Base-by-base conservation (phyloP, 2,797 vertebrate genomes). In the Karalla daura region DNA sequence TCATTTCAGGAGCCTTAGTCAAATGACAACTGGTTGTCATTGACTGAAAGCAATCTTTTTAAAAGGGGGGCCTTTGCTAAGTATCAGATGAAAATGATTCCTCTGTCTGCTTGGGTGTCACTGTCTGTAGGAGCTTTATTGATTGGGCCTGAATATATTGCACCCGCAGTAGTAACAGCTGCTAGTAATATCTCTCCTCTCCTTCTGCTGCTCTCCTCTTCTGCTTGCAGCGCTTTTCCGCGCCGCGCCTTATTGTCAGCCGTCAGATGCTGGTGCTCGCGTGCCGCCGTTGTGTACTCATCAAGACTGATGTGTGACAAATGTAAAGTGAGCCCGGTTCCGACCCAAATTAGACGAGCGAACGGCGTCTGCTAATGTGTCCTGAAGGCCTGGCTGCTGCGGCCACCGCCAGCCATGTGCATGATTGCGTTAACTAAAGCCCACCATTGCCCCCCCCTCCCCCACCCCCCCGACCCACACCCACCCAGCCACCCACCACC, bases 11-110 rank as follows among this genome's bases (percentile, higher is more conserved):
- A 80, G 93, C 89, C 88, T 89, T 90, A 94, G 93, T 92, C 94
- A 92, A 96, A 95, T 95, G 95, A 96, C 95, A 95, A 94, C 92
- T 91, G 89, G 92, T 92, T 94, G 95, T 94, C 94, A 94, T 91
- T 96, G 94, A 95, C 94, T 93, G 93, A 94, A 96, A 95, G 94
- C 95, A 96, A 98, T 97, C 95, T 95, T 94, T 97, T 97, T 97
- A 95, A 97, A 96, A 96, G 93, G 94, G 90, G 92, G 92, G 95
- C 92, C 89, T 92, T 93, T 94, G 91, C 94, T 96, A 95, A 95
- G 93, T 95, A 95, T 96, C 94, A 95, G 93, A 96, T 91, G 94
- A 94, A 97, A 95, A 95, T 95, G 89, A 95, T 94, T 94, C 94
- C 86, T 92, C 93, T 93, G 92, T 94, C 93, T 93, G 94, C 92